Conservation (phyloP, 2,888 invertebrate species). For the Leucophora obtusa region DNA sequence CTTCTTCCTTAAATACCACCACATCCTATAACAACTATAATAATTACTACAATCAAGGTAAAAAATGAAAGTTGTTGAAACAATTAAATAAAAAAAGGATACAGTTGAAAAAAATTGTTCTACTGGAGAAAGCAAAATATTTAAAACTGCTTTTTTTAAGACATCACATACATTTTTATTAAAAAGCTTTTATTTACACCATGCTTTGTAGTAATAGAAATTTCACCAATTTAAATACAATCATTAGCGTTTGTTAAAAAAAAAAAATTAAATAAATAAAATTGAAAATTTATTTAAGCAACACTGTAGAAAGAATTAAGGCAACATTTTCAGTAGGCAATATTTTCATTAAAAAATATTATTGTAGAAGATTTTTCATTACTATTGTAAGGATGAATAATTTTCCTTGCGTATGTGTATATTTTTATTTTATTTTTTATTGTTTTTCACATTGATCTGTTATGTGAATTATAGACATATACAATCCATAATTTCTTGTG, state of each 20-base stretch:
- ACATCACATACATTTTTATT: background rate
- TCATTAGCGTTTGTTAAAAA: background rate
- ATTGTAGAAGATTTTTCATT: background rate
- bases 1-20: slow-evolving; percentile 69
- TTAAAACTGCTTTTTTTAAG: background rate
- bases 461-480: slow-evolving; percentile 20
- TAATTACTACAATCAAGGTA: slow-evolving; percentile 71
- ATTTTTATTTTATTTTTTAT: slow-evolving; percentile 19
- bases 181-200: background rate
- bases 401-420: background rate
- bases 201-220: slow-evolving; percentile 5
- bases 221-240: background rate
- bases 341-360: background rate
- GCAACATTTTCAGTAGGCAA: background rate
- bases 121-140: background rate
- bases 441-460: slow-evolving; percentile 24
- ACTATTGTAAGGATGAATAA: background rate
- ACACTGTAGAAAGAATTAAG: background rate
- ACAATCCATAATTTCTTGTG: slow-evolving; percentile 38
- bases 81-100: background rate
- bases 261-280: background rate
- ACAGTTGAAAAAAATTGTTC: background rate
- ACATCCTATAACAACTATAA: slow-evolving; percentile 65
- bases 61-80: slow-evolving; percentile 62
- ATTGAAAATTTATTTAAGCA: background rate